Evolutionary conservation across 2,797 vertebrate genomes (phyloP), one percentile per base, ranked within the genome.

Genomic region (Myripristis murdjan): DNA sequence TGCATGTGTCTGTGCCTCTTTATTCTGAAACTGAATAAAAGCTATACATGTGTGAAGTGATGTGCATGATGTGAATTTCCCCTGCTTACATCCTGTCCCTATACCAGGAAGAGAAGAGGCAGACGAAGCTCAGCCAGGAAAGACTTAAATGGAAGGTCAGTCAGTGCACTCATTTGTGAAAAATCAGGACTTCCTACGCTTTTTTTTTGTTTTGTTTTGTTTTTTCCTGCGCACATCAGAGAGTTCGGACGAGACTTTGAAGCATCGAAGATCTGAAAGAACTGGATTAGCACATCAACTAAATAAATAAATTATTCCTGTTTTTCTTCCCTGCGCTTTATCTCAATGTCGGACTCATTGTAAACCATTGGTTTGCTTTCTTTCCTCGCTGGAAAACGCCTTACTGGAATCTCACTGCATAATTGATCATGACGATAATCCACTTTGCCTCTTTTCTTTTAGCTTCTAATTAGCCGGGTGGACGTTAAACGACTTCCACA

Each of bases 61-160:
- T 43, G 35, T 41, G 23, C 57, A 62, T 75, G 73, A 74, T 46
- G 55, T 70, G 68, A 22, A 33, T 84, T 82, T 80, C 74, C 79
- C n/a, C 51, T 43, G 35, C 23, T 41, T 62, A 24, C 47, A 49
- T 75, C 74, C 73, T 49, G 46, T 80, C 35, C 31, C 58, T 48
- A 60, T 9, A 75, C 79, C 77, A 82, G 82, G 77, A 89, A 84
- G 84, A 63, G 28, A 54, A 65, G 44, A 65, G 37, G 62, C 14
- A 77, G 63, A 73, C 62, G 59, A 59, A 86, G 78, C 69, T 47
- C 23, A 70, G 69, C 35, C 61, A 81, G 86, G 81, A 90, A 88
- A 79, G 20, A 64, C 55, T 70, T 23, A 35, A 51, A 76, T 62
- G 6, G 15, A 33, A 22, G 26, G 31, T 55, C 62, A 73, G 37